These are phyloP conservation scores for Dicerorhinus sumatrensis DNA, from an alignment of 2,113 vertebrate genomes.

Conservation along the genomic window DNA sequence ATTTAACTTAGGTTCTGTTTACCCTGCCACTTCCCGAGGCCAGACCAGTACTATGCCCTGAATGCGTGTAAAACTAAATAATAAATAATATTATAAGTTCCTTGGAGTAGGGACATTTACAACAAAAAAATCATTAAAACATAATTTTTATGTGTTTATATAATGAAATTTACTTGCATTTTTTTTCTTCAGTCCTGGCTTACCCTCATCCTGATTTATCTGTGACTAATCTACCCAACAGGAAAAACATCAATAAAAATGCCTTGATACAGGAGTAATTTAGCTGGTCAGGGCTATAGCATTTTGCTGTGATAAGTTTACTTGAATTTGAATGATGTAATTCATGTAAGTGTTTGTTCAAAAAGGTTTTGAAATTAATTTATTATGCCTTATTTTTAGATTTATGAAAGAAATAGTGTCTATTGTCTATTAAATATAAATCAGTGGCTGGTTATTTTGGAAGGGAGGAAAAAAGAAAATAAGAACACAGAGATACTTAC, in stretches of 20 bases:
- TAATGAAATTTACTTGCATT: background rate
- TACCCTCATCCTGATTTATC: background rate
- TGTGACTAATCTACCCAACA: background rate
- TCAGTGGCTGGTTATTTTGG: background rate
- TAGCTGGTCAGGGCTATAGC: background rate
- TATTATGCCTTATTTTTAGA: slow-evolving; percentile 25
- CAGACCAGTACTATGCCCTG: background rate
- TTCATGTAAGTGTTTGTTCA: slow-evolving; percentile 35
- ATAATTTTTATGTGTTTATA: background rate
- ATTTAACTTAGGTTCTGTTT: background rate
- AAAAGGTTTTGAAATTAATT: background rate
- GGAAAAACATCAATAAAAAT: background rate
- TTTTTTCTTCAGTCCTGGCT: background rate
- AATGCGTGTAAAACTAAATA: background rate
- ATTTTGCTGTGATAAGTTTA: slow-evolving; percentile 14
- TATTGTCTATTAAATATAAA: slow-evolving; percentile 12
- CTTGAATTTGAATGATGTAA: slow-evolving; percentile 28
- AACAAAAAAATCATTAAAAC: background rate
- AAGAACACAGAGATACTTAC: background rate
- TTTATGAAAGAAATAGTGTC: slow-evolving; percentile 17
- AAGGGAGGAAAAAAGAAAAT: background rate
- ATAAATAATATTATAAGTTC: background rate
- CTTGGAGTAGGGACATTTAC: slow-evolving; percentile 22
- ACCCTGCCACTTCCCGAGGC: background rate
- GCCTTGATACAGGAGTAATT: background rate